Conservation (phyloP, 64 coral and sea anemone genomes). For the Montipora foliosa region DNA sequence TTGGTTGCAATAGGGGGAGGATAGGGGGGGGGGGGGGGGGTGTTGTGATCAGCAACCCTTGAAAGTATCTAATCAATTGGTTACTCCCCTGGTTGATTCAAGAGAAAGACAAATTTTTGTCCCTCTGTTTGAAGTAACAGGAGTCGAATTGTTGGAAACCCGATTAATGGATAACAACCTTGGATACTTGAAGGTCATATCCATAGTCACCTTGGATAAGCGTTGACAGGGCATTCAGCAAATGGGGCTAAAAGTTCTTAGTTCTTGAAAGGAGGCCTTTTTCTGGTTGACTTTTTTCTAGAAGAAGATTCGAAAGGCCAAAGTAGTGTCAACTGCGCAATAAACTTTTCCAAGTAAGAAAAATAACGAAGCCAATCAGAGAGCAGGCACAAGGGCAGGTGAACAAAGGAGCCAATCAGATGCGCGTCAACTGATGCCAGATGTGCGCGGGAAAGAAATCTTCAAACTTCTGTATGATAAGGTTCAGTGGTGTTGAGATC, state of each 20-base stretch:
- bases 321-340: not conserved
- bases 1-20: too few species aligned
- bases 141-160: too few species aligned
- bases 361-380: not conserved
- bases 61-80: too few species aligned
- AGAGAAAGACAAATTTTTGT: too few species aligned
- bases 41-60: too few species aligned
- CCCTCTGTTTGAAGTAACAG: too few species aligned
- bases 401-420: constrained; percentile 33
- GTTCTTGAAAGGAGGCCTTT: too few species aligned
- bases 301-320: too few species aligned
- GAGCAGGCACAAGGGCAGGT: not conserved
- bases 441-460: constrained; percentile 99
- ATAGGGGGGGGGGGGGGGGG: not conserved
- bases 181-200: too few species aligned
- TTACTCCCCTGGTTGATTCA: too few species aligned
- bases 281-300: too few species aligned
- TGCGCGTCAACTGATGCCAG: constrained; percentile 95
- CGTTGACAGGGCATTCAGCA: not conserved
- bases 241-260: not conserved
- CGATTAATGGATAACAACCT: too few species aligned
- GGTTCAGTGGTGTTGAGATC: constrained; percentile 89
- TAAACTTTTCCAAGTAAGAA: not conserved
- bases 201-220: not conserved
- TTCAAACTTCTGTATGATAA: constrained; percentile 97